phyloP scores from a whole-genome alignment of 2,797 vertebrate genomes.

The Silurus lanzhouensis region DNA sequence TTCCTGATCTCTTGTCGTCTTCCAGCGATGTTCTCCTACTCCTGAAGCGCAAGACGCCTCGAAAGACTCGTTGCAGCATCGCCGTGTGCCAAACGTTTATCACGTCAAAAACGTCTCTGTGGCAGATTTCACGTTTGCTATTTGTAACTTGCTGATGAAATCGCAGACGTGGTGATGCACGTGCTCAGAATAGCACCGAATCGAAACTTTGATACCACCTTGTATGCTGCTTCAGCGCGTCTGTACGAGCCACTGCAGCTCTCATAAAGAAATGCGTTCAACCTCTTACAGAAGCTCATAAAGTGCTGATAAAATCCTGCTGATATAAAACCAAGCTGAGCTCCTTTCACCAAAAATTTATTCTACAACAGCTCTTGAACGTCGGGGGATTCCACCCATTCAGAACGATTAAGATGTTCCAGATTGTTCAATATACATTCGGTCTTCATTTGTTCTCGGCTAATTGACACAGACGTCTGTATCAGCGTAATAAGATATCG shows the following conservation, averaged over 20 bases:
- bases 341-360: not conserved
- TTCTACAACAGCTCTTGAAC: not conserved
- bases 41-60: no score
- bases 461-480: not conserved
- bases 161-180: no score
- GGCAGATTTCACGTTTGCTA: no score
- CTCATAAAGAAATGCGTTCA: not conserved
- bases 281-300: not conserved
- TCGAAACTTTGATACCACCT: no score
- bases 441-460: not conserved
- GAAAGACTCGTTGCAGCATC: no score
- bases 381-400: not conserved
- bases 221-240: not conserved
- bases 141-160: no score
- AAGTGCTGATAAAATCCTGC: not conserved
- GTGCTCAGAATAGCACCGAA: no score
- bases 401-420: not conserved
- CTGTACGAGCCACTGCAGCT: not conserved
- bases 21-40: no score
- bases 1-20: no score
- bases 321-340: not conserved
- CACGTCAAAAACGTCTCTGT: no score
- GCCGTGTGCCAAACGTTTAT: no score
- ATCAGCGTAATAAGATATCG: not conserved
- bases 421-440: not conserved